Evolutionary conservation across 2,113 vertebrate genomes (phyloP), one percentile per base, ranked within the genome.

Genomic region (Empidonax alnorum): DNA sequence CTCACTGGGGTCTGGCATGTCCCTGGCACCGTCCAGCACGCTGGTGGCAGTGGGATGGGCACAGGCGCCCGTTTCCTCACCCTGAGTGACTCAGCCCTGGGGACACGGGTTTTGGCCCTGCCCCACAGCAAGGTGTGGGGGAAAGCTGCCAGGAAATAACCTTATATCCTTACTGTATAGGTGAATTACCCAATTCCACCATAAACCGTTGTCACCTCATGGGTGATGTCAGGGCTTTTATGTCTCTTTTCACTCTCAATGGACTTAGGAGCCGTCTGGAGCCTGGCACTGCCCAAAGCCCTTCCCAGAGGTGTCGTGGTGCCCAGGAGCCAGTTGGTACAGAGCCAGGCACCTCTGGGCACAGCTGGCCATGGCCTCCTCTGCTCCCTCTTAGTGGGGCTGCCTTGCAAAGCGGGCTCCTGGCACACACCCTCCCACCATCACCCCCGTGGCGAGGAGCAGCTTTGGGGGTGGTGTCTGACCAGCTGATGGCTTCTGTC

Each of bases 271-370:
- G 16, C 23, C 0, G 3, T 65, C 39, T 44, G 22, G 24, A 41
- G 10, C 24, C 4, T 2, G 9, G 7, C 0, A 1, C 67, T 73
- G n/a, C 73, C 42, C 55, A n/a, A n/a, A 82, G 2, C 27, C 41
- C 6, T 80, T 84, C 33, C 67, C 3, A 3, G 58, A 78, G 81
- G 33, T 68, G 30, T 39, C 2, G 2, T 10, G 27, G 75, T 74
- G 76, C 10, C 41, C 39, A 10, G 61, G 28, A 61, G 33, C 16
- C 5, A 11, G 20, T 0, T 88, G 69, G 47, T 58, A 72, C 39
- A 1, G 2, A 58, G n/a, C 22, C 0, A 7, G 55, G 25, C 47
- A 33, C 22, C 0, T 0, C 68, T 55, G 56, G 67, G n/a, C 59
- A 56, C 7, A 1, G 31, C 65, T 35, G 61, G 30, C 55, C 20